Conservation (phyloP, 2,888 invertebrate species). For the Trissolcus japonicus region DNA sequence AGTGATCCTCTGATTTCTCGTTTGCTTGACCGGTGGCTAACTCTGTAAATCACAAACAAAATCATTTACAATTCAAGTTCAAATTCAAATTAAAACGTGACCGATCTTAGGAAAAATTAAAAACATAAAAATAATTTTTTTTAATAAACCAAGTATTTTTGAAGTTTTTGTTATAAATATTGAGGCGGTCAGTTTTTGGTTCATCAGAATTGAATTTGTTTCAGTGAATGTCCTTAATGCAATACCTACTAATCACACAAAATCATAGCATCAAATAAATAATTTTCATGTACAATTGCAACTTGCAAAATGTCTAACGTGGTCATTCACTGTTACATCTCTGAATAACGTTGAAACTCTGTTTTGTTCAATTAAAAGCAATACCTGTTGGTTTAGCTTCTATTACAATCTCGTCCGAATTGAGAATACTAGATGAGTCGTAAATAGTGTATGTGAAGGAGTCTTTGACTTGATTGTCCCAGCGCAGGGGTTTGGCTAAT, state of each 20-base stretch:
- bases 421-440: conserved; percentile 19
- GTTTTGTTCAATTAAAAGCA: neutral
- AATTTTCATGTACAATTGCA: too few species aligned
- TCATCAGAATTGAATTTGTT: neutral
- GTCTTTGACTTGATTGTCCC: conserved; percentile 69
- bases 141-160: too few species aligned
- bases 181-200: too few species aligned
- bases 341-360: too few species aligned
- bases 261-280: too few species aligned
- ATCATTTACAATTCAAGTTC: neutral
- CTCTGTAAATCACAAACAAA: neutral
- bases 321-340: too few species aligned
- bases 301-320: too few species aligned
- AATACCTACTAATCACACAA: too few species aligned
- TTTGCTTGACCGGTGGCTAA: neutral
- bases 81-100: too few species aligned
- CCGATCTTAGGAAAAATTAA: too few species aligned
- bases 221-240: too few species aligned
- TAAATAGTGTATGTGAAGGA: conserved; percentile 12
- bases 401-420: conserved; percentile 27
- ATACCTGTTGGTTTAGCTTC: neutral
- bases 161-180: neutral
- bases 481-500: conserved; percentile 78
- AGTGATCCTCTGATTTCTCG: neutral
- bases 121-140: too few species aligned